Evolutionary conservation across 2,113 vertebrate species (phyloP).

Genomic region (Orthonyx spaldingii): DNA sequence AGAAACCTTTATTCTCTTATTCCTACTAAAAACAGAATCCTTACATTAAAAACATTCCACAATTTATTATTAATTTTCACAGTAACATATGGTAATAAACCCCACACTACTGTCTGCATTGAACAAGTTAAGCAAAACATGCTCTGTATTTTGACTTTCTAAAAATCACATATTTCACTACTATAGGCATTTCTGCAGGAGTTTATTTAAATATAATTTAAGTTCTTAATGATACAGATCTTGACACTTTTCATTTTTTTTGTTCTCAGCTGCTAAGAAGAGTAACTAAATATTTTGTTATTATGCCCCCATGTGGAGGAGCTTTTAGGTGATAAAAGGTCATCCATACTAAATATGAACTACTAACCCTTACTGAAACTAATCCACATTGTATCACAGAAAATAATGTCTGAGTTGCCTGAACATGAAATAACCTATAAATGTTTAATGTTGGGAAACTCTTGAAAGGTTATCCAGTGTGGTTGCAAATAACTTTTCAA

Average conservation of each 20-base stretch:
- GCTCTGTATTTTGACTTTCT: neutral
- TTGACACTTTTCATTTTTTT: neutral
- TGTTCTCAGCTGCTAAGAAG: neutral
- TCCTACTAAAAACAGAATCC: neutral
- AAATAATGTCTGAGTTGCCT: neutral
- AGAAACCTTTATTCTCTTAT: neutral
- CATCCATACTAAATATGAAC: neutral
- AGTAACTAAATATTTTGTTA: neutral
- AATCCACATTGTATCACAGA: neutral
- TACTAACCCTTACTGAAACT: neutral
- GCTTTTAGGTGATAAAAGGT: neutral
- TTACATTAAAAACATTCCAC: neutral
- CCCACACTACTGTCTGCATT: neutral
- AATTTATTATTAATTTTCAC: neutral
- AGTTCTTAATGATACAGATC: neutral
- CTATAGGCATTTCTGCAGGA: neutral
- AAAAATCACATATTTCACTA: neutral
- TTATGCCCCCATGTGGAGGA: neutral
- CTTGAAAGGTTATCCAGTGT: neutral
- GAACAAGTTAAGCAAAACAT: neutral
- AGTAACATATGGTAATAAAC: neutral
- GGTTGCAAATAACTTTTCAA: neutral
- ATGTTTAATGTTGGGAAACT: neutral
- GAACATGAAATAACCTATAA: neutral
- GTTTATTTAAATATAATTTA: neutral